These are phyloP conservation scores for Aegotheles bennettii DNA, from an alignment of 2,113 vertebrate genomes.

Conservation along the genomic window DNA sequence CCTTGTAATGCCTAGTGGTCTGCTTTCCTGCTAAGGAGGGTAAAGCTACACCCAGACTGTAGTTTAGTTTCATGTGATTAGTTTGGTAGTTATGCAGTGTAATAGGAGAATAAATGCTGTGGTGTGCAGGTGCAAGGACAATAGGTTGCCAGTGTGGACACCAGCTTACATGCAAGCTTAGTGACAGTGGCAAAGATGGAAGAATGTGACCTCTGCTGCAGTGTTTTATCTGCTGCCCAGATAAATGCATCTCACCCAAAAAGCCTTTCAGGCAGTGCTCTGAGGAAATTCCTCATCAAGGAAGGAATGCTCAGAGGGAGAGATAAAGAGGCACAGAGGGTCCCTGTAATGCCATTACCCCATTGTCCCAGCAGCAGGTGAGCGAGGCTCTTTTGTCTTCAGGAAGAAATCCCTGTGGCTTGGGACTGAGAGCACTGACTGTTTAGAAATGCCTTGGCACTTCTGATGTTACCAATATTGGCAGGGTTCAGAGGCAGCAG, in stretches of 20 bases:
- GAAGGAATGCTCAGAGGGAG: slow-evolving; percentile 12
- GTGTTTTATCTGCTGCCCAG: slow-evolving; percentile 8
- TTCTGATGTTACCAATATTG: neutral
- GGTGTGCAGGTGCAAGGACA: neutral
- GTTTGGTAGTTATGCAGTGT: neutral
- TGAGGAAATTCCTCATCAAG: slow-evolving; percentile 43
- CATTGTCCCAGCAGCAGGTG: neutral
- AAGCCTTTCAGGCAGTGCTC: neutral
- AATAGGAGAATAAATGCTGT: neutral
- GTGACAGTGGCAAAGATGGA: neutral
- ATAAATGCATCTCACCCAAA: neutral
- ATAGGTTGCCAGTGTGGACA: neutral
- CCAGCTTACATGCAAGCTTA: neutral
- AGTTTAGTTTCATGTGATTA: neutral
- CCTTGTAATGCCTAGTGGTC: neutral
- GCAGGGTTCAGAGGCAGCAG: neutral
- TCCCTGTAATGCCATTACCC: neutral
- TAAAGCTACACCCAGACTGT: neutral
- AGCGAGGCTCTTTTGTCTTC: neutral
- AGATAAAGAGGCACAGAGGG: slow-evolving; percentile 1
- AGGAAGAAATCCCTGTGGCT: neutral
- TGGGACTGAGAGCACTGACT: neutral
- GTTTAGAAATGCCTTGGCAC: neutral
- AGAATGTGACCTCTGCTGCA: neutral
- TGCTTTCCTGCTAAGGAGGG: neutral